phyloP scores from a whole-genome alignment of 2,888 invertebrate genomes.

The Belgica antarctica region DNA sequence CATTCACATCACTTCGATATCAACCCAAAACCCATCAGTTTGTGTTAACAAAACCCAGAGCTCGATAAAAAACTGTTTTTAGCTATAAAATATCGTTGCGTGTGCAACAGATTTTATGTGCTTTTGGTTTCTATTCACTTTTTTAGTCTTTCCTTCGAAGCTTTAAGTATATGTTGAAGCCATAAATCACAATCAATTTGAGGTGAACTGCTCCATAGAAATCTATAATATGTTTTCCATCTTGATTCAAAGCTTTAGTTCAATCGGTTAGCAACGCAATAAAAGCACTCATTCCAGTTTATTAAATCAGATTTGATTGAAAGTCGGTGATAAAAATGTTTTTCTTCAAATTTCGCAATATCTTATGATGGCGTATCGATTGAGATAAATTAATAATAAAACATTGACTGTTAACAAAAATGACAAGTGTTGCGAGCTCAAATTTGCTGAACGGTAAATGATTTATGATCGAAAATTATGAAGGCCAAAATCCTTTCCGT shows the following conservation, averaged over 20 bases:
- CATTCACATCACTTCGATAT: too few species aligned
- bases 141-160: background rate
- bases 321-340: background rate
- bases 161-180: background rate
- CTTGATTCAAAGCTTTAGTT: too few species aligned
- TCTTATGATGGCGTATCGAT: background rate
- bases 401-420: background rate
- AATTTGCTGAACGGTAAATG: background rate
- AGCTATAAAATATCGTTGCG: slow-evolving; percentile 11
- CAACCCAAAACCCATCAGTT: too few species aligned
- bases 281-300: too few species aligned
- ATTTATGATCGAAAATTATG: background rate
- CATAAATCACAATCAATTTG: background rate
- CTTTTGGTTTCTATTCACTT: background rate
- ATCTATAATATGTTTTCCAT: background rate
- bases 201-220: background rate
- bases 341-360: background rate
- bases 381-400: background rate
- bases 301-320: background rate
- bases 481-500: too few species aligned
- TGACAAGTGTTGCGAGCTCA: background rate
- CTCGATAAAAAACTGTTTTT: too few species aligned
- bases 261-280: too few species aligned
- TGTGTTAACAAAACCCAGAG: too few species aligned
- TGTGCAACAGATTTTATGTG: slow-evolving; percentile 19